These are phyloP conservation scores for Siniperca chuatsi DNA, from an alignment of 2,113 vertebrate genomes.

Conservation along the genomic window DNA sequence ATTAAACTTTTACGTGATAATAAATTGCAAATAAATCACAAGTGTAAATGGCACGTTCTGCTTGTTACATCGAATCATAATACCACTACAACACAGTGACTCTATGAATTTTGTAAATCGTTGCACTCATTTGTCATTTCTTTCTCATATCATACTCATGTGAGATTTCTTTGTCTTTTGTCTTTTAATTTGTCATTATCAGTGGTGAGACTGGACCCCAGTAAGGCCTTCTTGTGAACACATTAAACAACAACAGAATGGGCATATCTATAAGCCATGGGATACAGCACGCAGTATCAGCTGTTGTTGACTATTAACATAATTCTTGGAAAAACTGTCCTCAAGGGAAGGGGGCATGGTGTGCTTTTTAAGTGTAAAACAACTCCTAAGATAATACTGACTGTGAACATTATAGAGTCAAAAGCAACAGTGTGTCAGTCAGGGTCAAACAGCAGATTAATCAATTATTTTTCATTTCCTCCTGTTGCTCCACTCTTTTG, in stretches of 20 bases:
- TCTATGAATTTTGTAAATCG: background rate
- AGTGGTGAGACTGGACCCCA: background rate
- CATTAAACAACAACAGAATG: background rate
- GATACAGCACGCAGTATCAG: background rate
- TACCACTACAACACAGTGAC: background rate
- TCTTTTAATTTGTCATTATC: background rate
- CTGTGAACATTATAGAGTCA: background rate
- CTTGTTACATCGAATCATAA: background rate
- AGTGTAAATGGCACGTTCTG: background rate
- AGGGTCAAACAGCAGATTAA: conserved; percentile 14
- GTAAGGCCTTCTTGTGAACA: background rate
- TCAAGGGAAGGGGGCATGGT: background rate
- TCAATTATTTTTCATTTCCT: conserved; percentile 24
- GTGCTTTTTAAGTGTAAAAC: background rate
- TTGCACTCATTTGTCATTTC: background rate
- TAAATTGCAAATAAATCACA: conserved; percentile 1
- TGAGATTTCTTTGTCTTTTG: too few relatives aligned
- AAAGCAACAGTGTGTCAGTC: background rate
- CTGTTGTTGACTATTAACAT: conserved; percentile 26
- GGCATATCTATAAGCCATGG: background rate
- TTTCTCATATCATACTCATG: background rate
- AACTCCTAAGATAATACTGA: background rate
- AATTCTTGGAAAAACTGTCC: conserved; percentile 6
- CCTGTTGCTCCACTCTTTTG: background rate
- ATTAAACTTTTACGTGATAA: background rate